Percentiles rank a stretch among this genome's conserved stretches.
Conservation (phyloP, 2,888 invertebrate genomes). For the Lasioglossum figueresi region DNA sequence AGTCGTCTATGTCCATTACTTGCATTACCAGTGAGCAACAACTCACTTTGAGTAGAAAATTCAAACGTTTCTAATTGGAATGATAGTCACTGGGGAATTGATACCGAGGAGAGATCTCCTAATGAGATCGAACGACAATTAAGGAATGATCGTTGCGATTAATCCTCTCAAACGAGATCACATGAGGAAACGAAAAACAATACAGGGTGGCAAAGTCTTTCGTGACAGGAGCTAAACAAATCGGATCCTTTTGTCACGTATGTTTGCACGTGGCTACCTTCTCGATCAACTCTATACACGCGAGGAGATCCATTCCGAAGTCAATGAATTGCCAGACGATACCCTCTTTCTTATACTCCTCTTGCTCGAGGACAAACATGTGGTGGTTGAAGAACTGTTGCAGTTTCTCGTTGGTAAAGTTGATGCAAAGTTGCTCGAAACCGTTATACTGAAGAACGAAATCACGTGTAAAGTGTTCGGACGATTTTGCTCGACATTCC, state of each 20-base stretch:
- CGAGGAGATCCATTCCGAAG: slow-evolving; percentile 99
- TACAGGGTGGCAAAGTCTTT: background rate
- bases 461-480: slow-evolving; percentile 20
- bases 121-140: slow-evolving; percentile 37
- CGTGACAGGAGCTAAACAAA: background rate
- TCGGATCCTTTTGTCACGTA: background rate
- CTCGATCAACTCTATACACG: slow-evolving; percentile 99
- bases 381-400: slow-evolving; percentile 99
- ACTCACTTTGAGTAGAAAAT: background rate
- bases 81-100: background rate
- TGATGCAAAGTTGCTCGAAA: slow-evolving; percentile 99
- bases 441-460: slow-evolving; percentile 92
- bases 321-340: slow-evolving; percentile 99
- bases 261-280: slow-evolving; percentile 88
- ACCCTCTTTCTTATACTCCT: slow-evolving; percentile 98
- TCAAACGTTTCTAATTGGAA: slow-evolving; percentile 5
- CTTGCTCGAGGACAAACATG: slow-evolving; percentile 99
- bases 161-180: slow-evolving; percentile 46
- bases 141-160: background rate
- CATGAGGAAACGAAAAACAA: background rate
- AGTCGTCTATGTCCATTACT: slow-evolving; percentile 8
- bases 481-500: background rate
- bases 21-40: background rate
- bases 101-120: slow-evolving; percentile 33
- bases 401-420: slow-evolving; percentile 99